Evolutionary conservation across 2,888 invertebrate species (phyloP), one percentile per base, ranked within the genome.

Genomic region (Sphecodes monilicornis): DNA sequence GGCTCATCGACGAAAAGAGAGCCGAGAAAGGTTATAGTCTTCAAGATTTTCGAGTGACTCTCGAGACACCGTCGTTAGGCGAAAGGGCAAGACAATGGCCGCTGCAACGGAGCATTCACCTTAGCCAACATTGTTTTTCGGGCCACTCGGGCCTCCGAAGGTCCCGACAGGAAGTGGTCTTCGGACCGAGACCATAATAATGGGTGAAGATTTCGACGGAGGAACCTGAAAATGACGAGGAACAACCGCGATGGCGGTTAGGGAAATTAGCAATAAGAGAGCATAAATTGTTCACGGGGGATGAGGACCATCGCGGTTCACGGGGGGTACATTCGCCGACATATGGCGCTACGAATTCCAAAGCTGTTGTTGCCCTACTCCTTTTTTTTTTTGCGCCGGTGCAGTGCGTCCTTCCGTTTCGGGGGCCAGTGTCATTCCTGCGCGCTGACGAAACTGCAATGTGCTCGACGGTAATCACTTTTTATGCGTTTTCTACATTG

Each of bases 281-380:
- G 90, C 91, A 93, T 93, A 93, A 90, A 93, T 93, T 93, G 89
- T 92, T 89, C 91, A 91, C 89, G 92, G 84, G 88, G 85, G 78
- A 79, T 87, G 88, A 73, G 85, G 83, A 75, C 89, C 46, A 60
- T 50, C 18, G 82, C 85, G 81, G 88, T 86, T 86, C 81, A 89
- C 85, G 82, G 92, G 92, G 92, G 92, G 92, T 92, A 90, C 86
- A 91, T 92, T 91, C 88, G 75, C 80, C 87, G 88, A 82, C 92
- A 92, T 92, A 92, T 92, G 92, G 92, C 78, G 26, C 50, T 32
- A 54, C 60, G 72, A 84, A 86, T 84, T 86, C 84, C 85, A 73
- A 80, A 80, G 84, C 84, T 80, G 77, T 76, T 26, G 77, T 72
- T 26, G 76, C 70, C 46, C 76, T 60, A 16, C 74, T 71, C 50